These are phyloP conservation scores for Equus quagga DNA, from an alignment of 2,113 vertebrate species.

Conservation along the genomic window DNA sequence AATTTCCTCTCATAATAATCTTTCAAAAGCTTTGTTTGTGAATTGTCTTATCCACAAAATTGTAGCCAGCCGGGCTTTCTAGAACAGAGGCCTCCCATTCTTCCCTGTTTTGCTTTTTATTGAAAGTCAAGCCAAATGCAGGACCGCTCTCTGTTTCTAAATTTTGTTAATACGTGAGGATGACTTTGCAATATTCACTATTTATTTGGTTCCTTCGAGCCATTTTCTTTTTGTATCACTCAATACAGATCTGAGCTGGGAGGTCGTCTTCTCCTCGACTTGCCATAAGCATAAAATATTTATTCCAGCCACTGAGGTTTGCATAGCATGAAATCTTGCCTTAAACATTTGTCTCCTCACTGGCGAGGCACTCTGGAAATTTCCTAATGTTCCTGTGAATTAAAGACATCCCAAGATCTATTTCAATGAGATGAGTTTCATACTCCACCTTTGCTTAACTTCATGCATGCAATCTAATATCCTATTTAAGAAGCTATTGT, in stretches of 20 bases:
- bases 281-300: background rate
- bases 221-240: constrained; percentile 8
- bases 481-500: constrained; percentile 49
- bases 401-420: constrained; percentile 32
- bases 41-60: background rate
- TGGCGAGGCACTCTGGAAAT: background rate
- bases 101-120: constrained; percentile 40
- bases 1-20: constrained; percentile 54
- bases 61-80: background rate
- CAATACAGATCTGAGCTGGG: background rate
- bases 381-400: background rate
- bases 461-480: background rate
- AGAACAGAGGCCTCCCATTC: background rate
- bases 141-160: constrained; percentile 45
- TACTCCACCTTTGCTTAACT: constrained; percentile 25
- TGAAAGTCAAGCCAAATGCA: constrained; percentile 56
- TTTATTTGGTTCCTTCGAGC: background rate
- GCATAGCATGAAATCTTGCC: background rate
- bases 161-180: background rate
- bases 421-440: constrained; percentile 36
- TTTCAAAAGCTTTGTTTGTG: constrained; percentile 67
- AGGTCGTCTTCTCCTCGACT: background rate
- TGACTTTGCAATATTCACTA: background rate
- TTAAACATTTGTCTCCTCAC: constrained; percentile 31
- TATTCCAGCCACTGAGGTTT: constrained; percentile 14